Base-by-base conservation (phyloP, 2,113 vertebrate species). In the Heterocephalus glaber region DNA sequence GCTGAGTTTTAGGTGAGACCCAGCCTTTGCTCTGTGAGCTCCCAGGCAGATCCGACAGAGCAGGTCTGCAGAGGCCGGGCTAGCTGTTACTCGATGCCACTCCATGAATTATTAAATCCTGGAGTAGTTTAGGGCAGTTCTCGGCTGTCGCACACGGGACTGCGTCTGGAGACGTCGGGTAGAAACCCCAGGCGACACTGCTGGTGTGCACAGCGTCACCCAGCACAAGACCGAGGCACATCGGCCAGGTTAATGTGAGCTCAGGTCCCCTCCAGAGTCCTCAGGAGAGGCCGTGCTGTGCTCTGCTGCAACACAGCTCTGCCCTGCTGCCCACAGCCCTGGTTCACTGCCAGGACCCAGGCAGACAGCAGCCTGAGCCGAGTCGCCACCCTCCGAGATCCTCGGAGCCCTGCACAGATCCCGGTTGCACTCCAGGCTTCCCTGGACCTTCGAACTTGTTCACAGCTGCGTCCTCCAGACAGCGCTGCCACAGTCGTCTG, bases 401-500 rank as follows among this genome's bases (percentile, higher is more conserved):
- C 41, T 28, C 24, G 7, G 56, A 58, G 14, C 16, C 60, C 20
- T 26, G 24, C 22, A 7, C 8, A 2, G 20, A n/a, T n/a, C n/a
- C n/a, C n/a, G n/a, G n/a, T n/a, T n/a, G n/a, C n/a, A n/a, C 22
- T 22, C 22, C 22, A 26, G 60, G 20, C 60, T 5, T 8, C 22
- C 22, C 44, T 16, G 6, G 6, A 3, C 4, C 49, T 56, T 26
- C 44, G n/a, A n/a, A n/a, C n/a, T n/a, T n/a, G n/a, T n/a, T 26
- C 28, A 60, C 47, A 72, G 20, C 3, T 1, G 5, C 8, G 3
- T 17, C 0, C 47, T 33, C 9, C 17, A 10, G 47, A 14, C 0
- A 9, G 7, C 0, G 4, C n/a, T n/a, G 33, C 11, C 9, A 28
- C 47, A 44, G 38, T 8, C 1, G 28, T 4, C 12, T 20, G 17